A percentile compares a stretch with the other conserved stretches of the same genome.
These are phyloP conservation scores for Rhabdomys pumilio DNA, from an alignment of 2,797 vertebrate species.

Conservation along the genomic window DNA sequence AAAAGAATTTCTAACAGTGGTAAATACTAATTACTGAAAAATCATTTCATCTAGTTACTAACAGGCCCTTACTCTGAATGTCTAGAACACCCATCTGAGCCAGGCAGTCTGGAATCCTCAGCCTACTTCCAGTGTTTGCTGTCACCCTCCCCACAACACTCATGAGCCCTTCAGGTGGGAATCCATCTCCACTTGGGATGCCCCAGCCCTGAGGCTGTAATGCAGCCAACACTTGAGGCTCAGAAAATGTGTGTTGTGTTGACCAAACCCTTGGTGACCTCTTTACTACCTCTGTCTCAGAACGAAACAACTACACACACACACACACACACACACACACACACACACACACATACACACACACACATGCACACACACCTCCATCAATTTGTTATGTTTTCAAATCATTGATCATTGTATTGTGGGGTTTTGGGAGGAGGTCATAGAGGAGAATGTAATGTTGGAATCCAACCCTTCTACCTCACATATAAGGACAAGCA, in stretches of 20 bases:
- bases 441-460: neutral
- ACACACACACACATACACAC: no score
- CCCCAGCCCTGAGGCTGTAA: neutral
- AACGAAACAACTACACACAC: neutral
- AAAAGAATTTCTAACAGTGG: constrained; percentile 34
- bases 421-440: neutral
- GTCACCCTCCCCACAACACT: neutral
- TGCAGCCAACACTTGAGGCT: neutral
- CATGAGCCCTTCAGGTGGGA: neutral
- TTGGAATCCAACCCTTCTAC: neutral
- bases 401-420: neutral
- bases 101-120: neutral
- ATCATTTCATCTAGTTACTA: neutral
- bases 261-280: neutral
- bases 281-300: neutral
- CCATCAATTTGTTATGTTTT: neutral
- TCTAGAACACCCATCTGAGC: neutral
- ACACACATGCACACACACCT: no score
- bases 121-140: neutral
- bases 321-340: neutral
- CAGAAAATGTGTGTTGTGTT: neutral
- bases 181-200: no score
- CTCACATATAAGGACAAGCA: neutral
- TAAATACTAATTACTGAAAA: neutral
- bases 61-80: neutral